Base-by-base conservation (phyloP, 2,888 invertebrate genomes). In the Pristionchus mayeri region DNA sequence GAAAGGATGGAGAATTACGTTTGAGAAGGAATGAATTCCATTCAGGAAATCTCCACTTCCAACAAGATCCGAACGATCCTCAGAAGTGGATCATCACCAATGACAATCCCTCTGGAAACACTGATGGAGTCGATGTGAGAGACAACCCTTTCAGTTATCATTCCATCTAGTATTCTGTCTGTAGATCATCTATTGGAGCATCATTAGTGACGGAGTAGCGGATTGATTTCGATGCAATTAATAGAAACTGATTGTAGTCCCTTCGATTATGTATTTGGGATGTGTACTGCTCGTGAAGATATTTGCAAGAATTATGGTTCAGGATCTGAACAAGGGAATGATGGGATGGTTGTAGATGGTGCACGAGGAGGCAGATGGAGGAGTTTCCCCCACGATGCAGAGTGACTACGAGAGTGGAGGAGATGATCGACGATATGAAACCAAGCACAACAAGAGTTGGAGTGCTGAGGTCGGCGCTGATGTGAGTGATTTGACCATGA, bases 11-110 rank as follows among this genome's bases (percentile, higher is more conserved):
- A 37, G 67, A n/a, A 40, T 48, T 76, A 37, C 27, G 48, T 50
- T 48, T 50, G 48, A 76, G 27, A 3, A 27, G 63, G 18, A 76
- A 27, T 48, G 44, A 24, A 50, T 18, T 52, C 18, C 48, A 86
- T 89, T 63, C 85, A 92, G 93, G 92, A 1, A 95, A 95, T 76
- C 87, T 92, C 89, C 95, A 96, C 92, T 95, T 96, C 87, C 96
- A 96, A 91, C 96, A 96, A 91, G 96, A 96, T 91, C 96, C 96
- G 0, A 95, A 95, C 89, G 96, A 96, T 93, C 96, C 96, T 0
- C 95, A 95, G 88, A 96, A 96, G 93, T 96, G 96, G 96, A 92
- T 92, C 50, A 92, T 92, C 85, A 92, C 92, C 9, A 92, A 92
- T 85, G 92, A 92, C 60, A 80, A 82, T 21, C 67, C 83, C 7